A percentile compares a stretch with the other conserved stretches of the same genome.
Conservation (phyloP, 2,797 vertebrate species). For the Orientallactaga sibirica region DNA sequence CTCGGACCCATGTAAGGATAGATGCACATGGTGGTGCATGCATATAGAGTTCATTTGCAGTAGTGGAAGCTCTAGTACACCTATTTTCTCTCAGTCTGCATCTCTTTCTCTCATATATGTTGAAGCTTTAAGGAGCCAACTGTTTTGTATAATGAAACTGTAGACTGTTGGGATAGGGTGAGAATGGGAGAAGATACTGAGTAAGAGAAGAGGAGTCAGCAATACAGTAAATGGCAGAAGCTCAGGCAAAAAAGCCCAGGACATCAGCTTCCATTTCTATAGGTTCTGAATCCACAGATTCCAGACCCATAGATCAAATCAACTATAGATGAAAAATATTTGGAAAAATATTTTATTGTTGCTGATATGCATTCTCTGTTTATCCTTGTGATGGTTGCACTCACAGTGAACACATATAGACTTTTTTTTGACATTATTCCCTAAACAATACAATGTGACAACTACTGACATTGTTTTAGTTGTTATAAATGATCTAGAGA, state of each 20-base stretch:
- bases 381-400: not conserved
- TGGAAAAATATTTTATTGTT: not conserved
- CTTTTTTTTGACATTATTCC: not conserved
- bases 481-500: not conserved
- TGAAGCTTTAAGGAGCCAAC: not conserved
- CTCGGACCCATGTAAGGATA: too few relatives aligned
- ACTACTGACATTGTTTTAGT: not conserved
- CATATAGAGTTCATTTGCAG: too few relatives aligned
- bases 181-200: not conserved
- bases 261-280: too few relatives aligned
- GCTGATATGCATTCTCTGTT: not conserved
- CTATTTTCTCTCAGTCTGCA: too few relatives aligned
- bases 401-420: not conserved
- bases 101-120: not conserved
- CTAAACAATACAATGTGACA: not conserved
- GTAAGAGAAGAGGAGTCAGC: not conserved
- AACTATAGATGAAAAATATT: not conserved
- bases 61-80: too few relatives aligned
- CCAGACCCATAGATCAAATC: not conserved
- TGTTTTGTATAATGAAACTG: not conserved
- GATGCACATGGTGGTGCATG: too few relatives aligned
- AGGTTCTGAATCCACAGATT: not conserved
- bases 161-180: not conserved
- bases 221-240: not conserved
- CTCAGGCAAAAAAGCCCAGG: not conserved